phyloP scores from a whole-genome alignment of 2,113 vertebrate species.

The Coturnix japonica region DNA sequence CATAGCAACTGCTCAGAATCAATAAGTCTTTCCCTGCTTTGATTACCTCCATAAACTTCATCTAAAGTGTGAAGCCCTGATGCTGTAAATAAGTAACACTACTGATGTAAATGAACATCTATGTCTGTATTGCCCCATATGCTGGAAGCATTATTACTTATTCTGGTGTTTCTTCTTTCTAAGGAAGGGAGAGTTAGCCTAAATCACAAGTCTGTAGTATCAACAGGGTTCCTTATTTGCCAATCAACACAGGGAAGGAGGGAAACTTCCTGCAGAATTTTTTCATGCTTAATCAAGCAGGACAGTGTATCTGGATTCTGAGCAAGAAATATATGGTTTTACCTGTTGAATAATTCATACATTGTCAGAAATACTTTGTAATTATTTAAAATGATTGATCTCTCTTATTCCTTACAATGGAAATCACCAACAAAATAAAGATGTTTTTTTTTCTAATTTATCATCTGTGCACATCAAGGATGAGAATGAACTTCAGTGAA shows the following conservation, averaged over 20 bases:
- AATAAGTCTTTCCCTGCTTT: not conserved
- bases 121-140: not conserved
- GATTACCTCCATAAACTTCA: not conserved
- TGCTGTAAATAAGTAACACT: not conserved
- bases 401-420: not conserved
- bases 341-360: not conserved
- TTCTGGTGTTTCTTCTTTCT: not conserved
- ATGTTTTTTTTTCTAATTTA: not conserved
- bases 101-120: not conserved
- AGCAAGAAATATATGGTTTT: not conserved
- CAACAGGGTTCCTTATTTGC: not conserved
- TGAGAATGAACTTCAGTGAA: not conserved
- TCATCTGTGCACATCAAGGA: not conserved
- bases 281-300: not conserved
- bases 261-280: not conserved
- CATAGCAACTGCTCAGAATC: not conserved
- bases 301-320: not conserved
- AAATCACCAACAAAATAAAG: not conserved
- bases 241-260: not conserved
- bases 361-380: not conserved
- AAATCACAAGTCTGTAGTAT: not conserved
- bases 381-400: not conserved
- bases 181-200: not conserved
- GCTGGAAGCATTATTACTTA: not conserved
- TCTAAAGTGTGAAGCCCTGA: not conserved